phyloP scores from a whole-genome alignment of 2,888 invertebrate genomes.

The Melipona beecheii region DNA sequence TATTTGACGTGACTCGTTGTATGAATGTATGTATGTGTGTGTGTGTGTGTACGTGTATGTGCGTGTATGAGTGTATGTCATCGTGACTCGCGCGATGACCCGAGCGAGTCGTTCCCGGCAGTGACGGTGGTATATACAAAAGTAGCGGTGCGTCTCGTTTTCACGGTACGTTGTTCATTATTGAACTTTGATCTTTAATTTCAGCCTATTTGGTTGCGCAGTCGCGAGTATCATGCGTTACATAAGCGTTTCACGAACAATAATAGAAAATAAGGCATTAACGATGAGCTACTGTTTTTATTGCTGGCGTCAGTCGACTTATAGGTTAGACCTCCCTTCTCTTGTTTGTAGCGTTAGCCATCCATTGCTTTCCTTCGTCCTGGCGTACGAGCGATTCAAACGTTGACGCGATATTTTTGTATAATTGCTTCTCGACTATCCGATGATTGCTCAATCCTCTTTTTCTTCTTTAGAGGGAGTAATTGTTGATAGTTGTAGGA shows the following conservation, averaged over 20 bases:
- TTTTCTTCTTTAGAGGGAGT: not conserved
- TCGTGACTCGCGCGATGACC: slow-evolving; percentile 5
- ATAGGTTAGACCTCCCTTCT: slow-evolving; percentile 3
- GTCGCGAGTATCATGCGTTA: slow-evolving; percentile 9
- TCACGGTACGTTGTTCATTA: slow-evolving; percentile 12
- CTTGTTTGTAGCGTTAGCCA: not conserved
- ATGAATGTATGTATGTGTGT: not conserved
- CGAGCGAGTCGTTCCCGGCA: slow-evolving; percentile 38
- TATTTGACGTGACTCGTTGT: not conserved
- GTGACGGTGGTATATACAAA: slow-evolving; percentile 38
- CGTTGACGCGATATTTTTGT: slow-evolving; percentile 11
- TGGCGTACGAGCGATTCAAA: slow-evolving; percentile 32
- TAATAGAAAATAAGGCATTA: slow-evolving; percentile 43
- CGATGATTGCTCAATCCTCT: not conserved
- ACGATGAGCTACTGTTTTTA: slow-evolving; percentile 24
- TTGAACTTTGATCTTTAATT: slow-evolving; percentile 26
- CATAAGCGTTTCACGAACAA: slow-evolving; percentile 19
- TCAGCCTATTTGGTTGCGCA: slow-evolving; percentile 11
- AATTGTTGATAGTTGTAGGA: not conserved
- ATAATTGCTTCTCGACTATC: not conserved
- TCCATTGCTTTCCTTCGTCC: not conserved
- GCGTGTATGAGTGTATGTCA: not conserved
- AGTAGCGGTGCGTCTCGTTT: slow-evolving; percentile 14
- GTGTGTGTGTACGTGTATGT: not conserved
- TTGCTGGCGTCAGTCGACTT: slow-evolving; percentile 28